Conservation (phyloP, 92 coral and sea anemone genomes). For the Parazoanthus atlanticus region DNA sequence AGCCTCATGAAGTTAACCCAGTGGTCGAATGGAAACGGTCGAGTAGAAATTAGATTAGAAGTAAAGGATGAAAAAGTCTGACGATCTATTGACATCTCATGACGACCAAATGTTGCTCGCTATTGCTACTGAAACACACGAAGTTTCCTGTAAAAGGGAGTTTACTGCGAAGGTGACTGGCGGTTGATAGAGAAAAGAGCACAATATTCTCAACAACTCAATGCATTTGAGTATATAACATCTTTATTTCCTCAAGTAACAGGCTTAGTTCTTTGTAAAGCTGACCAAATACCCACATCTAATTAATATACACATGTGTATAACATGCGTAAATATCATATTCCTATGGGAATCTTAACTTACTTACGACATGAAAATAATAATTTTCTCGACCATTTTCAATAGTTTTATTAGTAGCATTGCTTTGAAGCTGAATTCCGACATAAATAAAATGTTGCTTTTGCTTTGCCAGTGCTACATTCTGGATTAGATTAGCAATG, state of each 20-base stretch:
- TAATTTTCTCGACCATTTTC: background rate
- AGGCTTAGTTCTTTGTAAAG: background rate
- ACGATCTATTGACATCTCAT: too few relatives aligned
- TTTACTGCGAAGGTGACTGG: background rate
- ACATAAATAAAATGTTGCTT: conserved; percentile 19
- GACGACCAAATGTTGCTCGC: too few relatives aligned
- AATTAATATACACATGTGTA: background rate
- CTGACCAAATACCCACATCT: background rate
- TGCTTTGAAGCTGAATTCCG: background rate
- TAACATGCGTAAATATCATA: background rate
- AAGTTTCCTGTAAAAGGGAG: too few relatives aligned
- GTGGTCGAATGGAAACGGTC: too few relatives aligned
- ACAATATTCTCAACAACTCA: background rate
- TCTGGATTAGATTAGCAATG: background rate
- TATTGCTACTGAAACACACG: too few relatives aligned
- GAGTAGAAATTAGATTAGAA: too few relatives aligned
- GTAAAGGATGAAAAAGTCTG: too few relatives aligned
- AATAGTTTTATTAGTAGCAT: background rate
- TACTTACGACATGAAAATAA: background rate
- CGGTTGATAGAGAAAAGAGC: background rate
- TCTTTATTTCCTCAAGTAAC: background rate
- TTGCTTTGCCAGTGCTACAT: background rate
- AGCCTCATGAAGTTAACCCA: too few relatives aligned
- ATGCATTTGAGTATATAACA: background rate
- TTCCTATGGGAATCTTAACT: background rate